Conservation (phyloP, 1,140 invertebrate species). For the Nasonia vitripennis region DNA sequence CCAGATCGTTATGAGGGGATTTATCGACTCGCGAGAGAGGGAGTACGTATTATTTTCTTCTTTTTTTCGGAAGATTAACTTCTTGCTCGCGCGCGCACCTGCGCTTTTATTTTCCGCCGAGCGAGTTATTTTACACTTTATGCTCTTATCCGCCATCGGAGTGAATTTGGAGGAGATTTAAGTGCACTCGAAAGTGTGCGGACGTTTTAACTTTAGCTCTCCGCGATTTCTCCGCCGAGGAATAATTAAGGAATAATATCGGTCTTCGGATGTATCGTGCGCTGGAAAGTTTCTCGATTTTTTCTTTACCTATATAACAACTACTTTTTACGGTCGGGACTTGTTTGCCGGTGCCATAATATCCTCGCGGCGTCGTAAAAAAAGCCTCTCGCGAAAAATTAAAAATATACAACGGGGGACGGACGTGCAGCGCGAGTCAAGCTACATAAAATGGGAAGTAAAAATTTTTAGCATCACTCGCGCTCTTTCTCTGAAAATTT, state of each 20-base stretch:
- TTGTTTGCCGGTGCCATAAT: neutral
- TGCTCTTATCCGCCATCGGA: slow-evolving; percentile 8
- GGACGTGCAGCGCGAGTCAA: neutral
- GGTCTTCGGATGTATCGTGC: too few relatives aligned
- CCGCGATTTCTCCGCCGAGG: neutral
- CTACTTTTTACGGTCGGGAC: neutral
- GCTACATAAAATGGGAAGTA: slow-evolving; percentile 14
- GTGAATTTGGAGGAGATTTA: slow-evolving; percentile 28
- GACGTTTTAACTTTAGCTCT: neutral
- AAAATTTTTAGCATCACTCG: neutral
- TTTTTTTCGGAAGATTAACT: slow-evolving; percentile 48
- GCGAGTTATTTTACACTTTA: slow-evolving; percentile 39
- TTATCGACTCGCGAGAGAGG: slow-evolving; percentile 37
- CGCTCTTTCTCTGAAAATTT: neutral
- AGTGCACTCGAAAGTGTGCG: neutral
- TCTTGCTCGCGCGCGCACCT: neutral
- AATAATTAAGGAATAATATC: neutral
- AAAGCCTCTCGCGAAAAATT: neutral
- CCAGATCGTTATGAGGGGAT: slow-evolving; percentile 38
- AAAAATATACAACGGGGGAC: neutral
- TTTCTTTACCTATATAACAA: too few relatives aligned
- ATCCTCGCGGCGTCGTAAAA: neutral
- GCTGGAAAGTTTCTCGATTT: neutral
- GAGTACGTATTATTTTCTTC: neutral
- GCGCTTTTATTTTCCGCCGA: neutral